A percentile compares a stretch with the other conserved stretches of the same genome.
phyloP scores from a whole-genome alignment of 2,888 invertebrate genomes.

The Plagiodera versicolora region DNA sequence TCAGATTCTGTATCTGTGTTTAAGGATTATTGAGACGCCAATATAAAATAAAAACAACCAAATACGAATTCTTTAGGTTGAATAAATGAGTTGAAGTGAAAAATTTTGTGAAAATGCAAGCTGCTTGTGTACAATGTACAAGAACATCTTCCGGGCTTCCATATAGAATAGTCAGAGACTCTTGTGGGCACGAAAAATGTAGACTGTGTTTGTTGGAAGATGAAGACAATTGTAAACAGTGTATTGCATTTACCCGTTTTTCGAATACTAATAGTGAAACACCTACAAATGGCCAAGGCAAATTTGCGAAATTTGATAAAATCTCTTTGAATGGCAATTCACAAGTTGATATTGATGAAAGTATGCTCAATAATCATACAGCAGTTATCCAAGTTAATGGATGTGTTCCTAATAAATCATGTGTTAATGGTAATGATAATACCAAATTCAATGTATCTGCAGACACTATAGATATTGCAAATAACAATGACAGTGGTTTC shows the following conservation, averaged over 20 bases:
- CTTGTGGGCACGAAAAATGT: constrained; percentile 77
- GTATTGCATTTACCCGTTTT: constrained; percentile 41
- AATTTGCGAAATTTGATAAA: constrained; percentile 16
- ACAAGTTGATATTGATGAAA: constrained; percentile 36
- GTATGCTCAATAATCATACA: constrained; percentile 36
- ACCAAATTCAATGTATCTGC: neutral
- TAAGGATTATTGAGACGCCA: too few species aligned
- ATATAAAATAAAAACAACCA: too few species aligned
- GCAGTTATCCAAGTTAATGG: constrained; percentile 47
- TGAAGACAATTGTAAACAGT: constrained; percentile 65
- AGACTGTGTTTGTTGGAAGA: constrained; percentile 71
- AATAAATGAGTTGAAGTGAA: neutral
- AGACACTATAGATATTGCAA: neutral
- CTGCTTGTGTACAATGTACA: constrained; percentile 59
- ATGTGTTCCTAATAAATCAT: constrained; percentile 22
- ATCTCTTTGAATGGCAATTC: constrained; percentile 23
- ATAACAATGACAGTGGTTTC: constrained; percentile 9
- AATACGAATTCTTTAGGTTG: too few species aligned
- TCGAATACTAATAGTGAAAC: neutral
- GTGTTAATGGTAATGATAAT: constrained; percentile 14
- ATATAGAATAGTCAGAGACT: constrained; percentile 70
- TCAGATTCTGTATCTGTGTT: too few species aligned
- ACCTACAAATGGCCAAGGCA: constrained; percentile 3
- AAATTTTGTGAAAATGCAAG: constrained; percentile 21
- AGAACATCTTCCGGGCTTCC: constrained; percentile 59